A percentile compares a stretch with the other conserved stretches of the same genome.
These are phyloP conservation scores for Ophthalmolycus amberensis DNA, from an alignment of 2,113 vertebrate species.

Conservation along the genomic window DNA sequence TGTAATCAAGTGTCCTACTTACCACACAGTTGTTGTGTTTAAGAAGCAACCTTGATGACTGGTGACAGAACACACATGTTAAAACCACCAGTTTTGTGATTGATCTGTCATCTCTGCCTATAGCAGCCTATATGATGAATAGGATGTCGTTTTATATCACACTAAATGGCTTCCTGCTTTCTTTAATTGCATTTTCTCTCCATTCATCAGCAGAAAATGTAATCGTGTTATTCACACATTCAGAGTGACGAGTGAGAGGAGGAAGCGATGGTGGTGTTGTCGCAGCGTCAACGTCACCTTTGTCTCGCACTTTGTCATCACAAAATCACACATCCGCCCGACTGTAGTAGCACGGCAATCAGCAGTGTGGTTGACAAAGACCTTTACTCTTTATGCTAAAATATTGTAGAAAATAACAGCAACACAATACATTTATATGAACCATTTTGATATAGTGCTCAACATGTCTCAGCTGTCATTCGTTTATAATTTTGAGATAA, in stretches of 20 bases:
- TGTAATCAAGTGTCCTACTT: background rate
- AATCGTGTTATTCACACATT: slow-evolving; percentile 74
- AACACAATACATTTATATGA: background rate
- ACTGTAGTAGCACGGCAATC: slow-evolving; percentile 47
- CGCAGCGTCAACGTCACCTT: slow-evolving; percentile 63
- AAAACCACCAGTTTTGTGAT: slow-evolving; percentile 39
- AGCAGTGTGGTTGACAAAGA: background rate
- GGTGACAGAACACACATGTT: slow-evolving; percentile 35
- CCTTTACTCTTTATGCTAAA: background rate
- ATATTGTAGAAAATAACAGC: background rate
- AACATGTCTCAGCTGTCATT: background rate
- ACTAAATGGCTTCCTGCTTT: slow-evolving; percentile 46
- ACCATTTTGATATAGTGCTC: background rate
- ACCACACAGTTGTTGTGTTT: background rate
- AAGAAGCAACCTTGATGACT: slow-evolving; percentile 1
- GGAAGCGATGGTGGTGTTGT: slow-evolving; percentile 67
- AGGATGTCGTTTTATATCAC: slow-evolving; percentile 52
- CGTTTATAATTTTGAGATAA: background rate
- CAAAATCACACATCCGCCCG: slow-evolving; percentile 36
- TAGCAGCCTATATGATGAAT: slow-evolving; percentile 50
- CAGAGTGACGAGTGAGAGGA: slow-evolving; percentile 44
- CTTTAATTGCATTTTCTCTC: slow-evolving; percentile 71
- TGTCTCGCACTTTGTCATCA: slow-evolving; percentile 71
- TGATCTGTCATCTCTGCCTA: slow-evolving; percentile 20
- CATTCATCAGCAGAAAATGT: slow-evolving; percentile 73